phyloP scores from a whole-genome alignment of 2,888 invertebrate genomes.

The Linnaemya vulpina region DNA sequence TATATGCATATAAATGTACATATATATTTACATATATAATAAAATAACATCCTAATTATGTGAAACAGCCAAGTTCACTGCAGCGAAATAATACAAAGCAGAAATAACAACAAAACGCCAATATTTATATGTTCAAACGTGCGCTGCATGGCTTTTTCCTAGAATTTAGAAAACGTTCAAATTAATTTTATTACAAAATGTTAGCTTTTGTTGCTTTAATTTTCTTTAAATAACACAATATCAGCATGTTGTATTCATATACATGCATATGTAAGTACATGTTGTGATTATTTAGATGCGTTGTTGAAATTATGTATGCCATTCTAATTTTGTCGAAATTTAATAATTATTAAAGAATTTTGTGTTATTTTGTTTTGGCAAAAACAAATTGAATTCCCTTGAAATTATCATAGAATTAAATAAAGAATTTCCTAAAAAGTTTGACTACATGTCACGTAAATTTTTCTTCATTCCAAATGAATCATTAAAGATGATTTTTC shows the following conservation, averaged over 20 bases:
- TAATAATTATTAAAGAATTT: constrained; percentile 54
- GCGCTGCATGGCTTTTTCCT: constrained; percentile 34
- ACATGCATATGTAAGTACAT: no score
- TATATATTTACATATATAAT: no score
- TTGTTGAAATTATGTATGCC: constrained; percentile 14
- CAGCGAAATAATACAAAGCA: constrained; percentile 13
- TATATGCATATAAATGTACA: no score
- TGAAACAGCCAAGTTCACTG: constrained; percentile 47
- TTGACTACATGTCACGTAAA: constrained; percentile 18
- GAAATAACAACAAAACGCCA: background rate
- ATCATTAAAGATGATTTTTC: constrained; percentile 14
- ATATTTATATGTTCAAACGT: constrained; percentile 17
- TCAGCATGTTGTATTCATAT: no score
- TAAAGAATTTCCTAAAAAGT: constrained; percentile 7
- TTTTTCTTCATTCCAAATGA: constrained; percentile 20
- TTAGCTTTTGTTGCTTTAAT: constrained; percentile 7
- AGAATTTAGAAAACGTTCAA: constrained; percentile 22
- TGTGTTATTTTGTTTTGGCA: background rate
- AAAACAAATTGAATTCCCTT: constrained; percentile 31
- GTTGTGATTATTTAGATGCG: constrained; percentile 8
- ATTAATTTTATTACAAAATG: constrained; percentile 64
- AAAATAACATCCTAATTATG: constrained; percentile 12
- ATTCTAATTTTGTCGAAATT: constrained; percentile 45
- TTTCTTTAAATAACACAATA: constrained; percentile 30
- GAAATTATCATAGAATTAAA: constrained; percentile 9